These are phyloP conservation scores for Arenicola marina DNA, from an alignment of 2,888 invertebrate genomes.

Conservation along the genomic window DNA sequence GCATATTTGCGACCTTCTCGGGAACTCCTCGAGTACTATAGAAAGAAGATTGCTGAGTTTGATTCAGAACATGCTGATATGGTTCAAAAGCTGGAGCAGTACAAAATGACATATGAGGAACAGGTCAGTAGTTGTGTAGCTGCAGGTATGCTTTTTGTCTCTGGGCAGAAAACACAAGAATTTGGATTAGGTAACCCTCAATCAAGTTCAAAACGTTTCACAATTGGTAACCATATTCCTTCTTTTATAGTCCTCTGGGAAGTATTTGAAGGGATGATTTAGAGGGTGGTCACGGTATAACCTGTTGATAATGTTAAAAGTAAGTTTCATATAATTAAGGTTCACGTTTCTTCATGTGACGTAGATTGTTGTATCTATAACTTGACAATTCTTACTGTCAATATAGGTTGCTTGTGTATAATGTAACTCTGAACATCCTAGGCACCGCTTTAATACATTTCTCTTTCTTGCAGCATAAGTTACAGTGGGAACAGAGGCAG, in stretches of 20 bases:
- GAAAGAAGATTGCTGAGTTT: slow-evolving; percentile 60
- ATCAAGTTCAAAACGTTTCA: neutral
- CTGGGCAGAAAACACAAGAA: too few relatives aligned
- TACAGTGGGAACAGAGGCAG: slow-evolving; percentile 60
- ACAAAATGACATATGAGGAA: slow-evolving; percentile 58
- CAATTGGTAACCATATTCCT: neutral
- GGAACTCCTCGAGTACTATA: slow-evolving; percentile 60
- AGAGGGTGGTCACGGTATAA: too few relatives aligned
- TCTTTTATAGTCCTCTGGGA: neutral
- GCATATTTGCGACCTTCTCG: slow-evolving; percentile 60
- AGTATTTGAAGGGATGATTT: too few relatives aligned
- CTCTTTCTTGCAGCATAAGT: slow-evolving; percentile 45
- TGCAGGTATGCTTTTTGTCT: too few relatives aligned
- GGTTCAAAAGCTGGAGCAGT: slow-evolving; percentile 55
- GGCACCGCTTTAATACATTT: too few relatives aligned
- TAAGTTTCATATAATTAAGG: too few relatives aligned
- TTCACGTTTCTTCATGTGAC: too few relatives aligned
- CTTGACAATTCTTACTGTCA: too few relatives aligned
- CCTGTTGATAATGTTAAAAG: too few relatives aligned
- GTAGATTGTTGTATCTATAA: too few relatives aligned
- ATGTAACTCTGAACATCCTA: too few relatives aligned
- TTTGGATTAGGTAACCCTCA: neutral
- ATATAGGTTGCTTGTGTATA: too few relatives aligned
- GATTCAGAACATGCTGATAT: slow-evolving; percentile 59
- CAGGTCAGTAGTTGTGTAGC: slow-evolving; percentile 48